Evolutionary conservation across 2,797 vertebrate species (phyloP).

Genomic region (Rhinichthys osculus): DNA sequence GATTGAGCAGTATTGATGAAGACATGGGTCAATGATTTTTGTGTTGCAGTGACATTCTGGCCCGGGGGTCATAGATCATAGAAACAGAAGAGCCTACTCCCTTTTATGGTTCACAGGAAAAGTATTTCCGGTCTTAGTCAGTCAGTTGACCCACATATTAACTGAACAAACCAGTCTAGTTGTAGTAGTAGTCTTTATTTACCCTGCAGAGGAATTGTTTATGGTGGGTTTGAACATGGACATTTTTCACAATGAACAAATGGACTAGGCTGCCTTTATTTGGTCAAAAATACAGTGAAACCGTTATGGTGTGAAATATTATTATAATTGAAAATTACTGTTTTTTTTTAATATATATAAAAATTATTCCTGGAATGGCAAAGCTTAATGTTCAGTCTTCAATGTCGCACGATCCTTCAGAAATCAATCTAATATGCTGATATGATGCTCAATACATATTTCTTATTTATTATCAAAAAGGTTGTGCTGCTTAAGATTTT

Average conservation of each 20-base stretch:
- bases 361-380: background rate
- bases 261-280: no score
- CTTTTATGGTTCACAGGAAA: constrained; percentile 4
- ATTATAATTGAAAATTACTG: no score
- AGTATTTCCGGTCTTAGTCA: constrained; percentile 22
- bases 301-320: no score
- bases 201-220: background rate
- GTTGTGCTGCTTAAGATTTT: background rate
- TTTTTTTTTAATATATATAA: background rate
- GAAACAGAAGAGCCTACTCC: constrained; percentile 14
- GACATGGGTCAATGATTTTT: constrained; percentile 18
- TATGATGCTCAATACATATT: background rate
- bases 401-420: background rate
- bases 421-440: background rate
- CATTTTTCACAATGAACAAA: background rate
- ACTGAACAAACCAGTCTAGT: background rate
- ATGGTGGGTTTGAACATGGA: background rate
- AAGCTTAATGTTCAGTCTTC: background rate
- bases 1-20: constrained; percentile 27
- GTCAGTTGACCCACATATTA: background rate
- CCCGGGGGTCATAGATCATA: constrained; percentile 24
- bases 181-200: background rate
- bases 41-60: constrained; percentile 26
- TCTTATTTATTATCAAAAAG: background rate
- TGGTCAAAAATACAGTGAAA: no score